Evolutionary conservation across 2,797 vertebrate genomes (phyloP).

Genomic region (Allochrocebus solatus): DNA sequence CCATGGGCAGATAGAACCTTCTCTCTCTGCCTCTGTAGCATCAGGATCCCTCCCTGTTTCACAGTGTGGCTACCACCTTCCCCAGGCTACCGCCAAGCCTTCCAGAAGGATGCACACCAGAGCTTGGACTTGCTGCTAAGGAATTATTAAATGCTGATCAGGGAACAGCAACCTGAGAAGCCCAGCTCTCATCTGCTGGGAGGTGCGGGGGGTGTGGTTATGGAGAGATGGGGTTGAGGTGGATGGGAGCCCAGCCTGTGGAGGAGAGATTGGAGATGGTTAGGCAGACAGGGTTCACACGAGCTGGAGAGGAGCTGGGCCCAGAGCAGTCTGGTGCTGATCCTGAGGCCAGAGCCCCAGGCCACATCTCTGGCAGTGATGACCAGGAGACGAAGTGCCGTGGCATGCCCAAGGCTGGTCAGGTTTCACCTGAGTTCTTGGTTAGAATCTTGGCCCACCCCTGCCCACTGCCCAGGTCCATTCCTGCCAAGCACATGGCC

Average conservation of each 20-base stretch:
- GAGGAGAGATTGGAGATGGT: background rate
- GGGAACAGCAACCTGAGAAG: background rate
- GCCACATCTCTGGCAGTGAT: background rate
- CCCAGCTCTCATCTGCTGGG: background rate
- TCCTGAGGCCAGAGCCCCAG: background rate
- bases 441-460: background rate
- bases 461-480: background rate
- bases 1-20: background rate
- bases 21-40: background rate
- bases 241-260: background rate
- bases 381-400: background rate
- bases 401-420: background rate
- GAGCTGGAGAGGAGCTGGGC: background rate
- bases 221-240: background rate
- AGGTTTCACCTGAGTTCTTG: accelerated
- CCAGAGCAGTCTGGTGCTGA: background rate
- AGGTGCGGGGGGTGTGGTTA: background rate
- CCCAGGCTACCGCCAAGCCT: background rate
- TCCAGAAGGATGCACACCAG: background rate
- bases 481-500: background rate
- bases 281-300: background rate
- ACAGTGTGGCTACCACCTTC: background rate
- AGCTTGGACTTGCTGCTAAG: background rate
- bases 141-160: background rate
- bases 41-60: background rate